Base-by-base conservation (phyloP, 2,113 vertebrate species). In the Chitala chitala region DNA sequence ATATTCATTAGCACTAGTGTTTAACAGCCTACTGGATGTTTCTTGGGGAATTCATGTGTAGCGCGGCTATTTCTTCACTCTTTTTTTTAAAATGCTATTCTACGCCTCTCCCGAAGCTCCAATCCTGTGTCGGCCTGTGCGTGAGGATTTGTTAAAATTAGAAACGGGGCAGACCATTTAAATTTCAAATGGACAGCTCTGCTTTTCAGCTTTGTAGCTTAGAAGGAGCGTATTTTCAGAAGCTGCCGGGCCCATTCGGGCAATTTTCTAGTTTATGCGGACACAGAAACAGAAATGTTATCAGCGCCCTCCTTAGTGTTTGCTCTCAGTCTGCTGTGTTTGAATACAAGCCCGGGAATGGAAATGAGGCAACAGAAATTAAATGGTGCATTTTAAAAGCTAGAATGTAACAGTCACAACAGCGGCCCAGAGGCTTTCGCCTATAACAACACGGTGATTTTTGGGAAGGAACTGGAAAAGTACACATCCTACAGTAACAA, bases 401-500 rank as follows among this genome's bases (percentile, higher is more conserved):
- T 42, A 73, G 74, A 50, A 46, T 76, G 77, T 80, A 77, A 65
- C 84, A 89, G 89, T 85, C 87, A 89, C 87, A 90, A 90, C 88
- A 89, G 84, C 82, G 80, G 83, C 81, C 77, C 76, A 79, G 80
- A 84, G 84, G 88, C 88, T 88, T 86, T 87, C 84, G 81, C 82
- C 80, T 82, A 75, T 79, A 82, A 83, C 86, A 88, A 86, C 87
- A 85, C 76, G 74, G 80, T 87, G 86, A 81, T 87, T 89, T 88
- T 87, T 86, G 89, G 90, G 89, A 92, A 92, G 91, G 89, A 92
- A 78, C 88, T 89, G 79, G 85, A 86, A 87, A 83, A 83, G 82
- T 89, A 88, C 82, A 91, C 88, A 90, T 91, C 88, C 89, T 88
- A 77, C 78, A 83, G 72, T 79, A 75, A 84, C 85, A 88, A 86